Percentiles rank a stretch among this genome's conserved stretches.
These are phyloP conservation scores for Lottia gigantea DNA, from an alignment of 2,888 invertebrate genomes.

Conservation along the genomic window DNA sequence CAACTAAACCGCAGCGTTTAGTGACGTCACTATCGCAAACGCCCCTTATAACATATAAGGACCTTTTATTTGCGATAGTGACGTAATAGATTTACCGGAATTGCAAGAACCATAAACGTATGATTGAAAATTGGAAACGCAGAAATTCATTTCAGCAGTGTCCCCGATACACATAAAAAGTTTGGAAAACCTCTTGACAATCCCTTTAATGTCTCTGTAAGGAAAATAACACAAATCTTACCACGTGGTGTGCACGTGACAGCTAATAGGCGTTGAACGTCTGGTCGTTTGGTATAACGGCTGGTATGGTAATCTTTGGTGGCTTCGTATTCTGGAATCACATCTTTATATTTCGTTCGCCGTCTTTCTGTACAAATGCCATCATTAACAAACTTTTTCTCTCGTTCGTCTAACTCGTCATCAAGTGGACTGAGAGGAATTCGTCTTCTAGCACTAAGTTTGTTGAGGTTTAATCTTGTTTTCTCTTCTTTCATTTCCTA, in stretches of 20 bases:
- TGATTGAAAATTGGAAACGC: too few relatives aligned
- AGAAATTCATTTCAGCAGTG: too few relatives aligned
- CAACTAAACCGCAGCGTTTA: too few relatives aligned
- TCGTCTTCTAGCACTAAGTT: conserved; percentile 46
- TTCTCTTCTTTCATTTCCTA: conserved; percentile 40
- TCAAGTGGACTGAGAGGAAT: conserved; percentile 44
- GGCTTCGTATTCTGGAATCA: conserved; percentile 63
- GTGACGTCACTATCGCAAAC: too few relatives aligned
- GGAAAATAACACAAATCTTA: background rate
- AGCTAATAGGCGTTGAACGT: conserved; percentile 48
- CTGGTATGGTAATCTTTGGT: conserved; percentile 48
- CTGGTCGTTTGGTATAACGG: conserved; percentile 54
- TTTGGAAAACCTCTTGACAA: too few relatives aligned
- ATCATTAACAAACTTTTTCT: conserved; percentile 61
- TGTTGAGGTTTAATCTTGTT: conserved; percentile 42
- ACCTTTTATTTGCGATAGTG: too few relatives aligned
- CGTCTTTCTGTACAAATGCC: conserved; percentile 54
- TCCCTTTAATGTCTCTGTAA: too few relatives aligned
- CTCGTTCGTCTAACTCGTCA: conserved; percentile 46
- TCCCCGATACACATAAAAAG: too few relatives aligned
- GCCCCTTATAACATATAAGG: too few relatives aligned
- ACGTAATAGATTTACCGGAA: too few relatives aligned
- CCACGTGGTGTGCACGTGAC: conserved; percentile 40
- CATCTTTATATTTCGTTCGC: conserved; percentile 59
- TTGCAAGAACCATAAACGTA: too few relatives aligned